Evolutionary conservation across 2,113 vertebrate species (phyloP).

Genomic region (Bufo bufo): DNA sequence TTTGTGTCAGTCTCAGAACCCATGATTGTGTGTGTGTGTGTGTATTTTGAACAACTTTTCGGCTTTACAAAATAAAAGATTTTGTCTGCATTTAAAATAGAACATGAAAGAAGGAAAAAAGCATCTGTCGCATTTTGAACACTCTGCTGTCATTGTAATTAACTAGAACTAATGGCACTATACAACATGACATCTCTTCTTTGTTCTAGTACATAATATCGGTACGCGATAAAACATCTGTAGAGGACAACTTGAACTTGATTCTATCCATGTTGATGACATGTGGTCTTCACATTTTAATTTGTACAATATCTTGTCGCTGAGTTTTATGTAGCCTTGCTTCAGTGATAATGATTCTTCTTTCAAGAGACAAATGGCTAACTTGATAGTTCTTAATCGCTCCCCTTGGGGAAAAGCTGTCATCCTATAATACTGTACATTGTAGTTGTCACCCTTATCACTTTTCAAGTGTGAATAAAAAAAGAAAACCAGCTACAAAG

Average conservation of each 20-base stretch:
- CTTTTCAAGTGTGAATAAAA: slow-evolving; percentile 1
- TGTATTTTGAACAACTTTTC: no score
- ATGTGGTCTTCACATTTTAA: slow-evolving; percentile 20
- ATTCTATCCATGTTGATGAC: slow-evolving; percentile 14
- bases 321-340: slow-evolving; percentile 20
- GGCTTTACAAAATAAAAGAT: no score
- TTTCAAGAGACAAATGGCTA: slow-evolving; percentile 38
- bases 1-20: no score
- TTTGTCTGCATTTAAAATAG: neutral
- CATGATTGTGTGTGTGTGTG: no score
- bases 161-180: neutral
- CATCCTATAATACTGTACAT: slow-evolving; percentile 30
- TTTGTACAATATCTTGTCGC: slow-evolving; percentile 38
- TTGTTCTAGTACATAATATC: slow-evolving; percentile 15
- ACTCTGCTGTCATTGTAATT: neutral
- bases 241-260: slow-evolving; percentile 18
- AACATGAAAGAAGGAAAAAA: neutral
- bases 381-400: slow-evolving; percentile 34
- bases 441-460: slow-evolving; percentile 23
- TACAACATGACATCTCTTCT: slow-evolving; percentile 1
- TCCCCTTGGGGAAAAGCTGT: slow-evolving; percentile 49
- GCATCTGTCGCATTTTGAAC: neutral
- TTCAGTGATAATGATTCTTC: slow-evolving; percentile 43
- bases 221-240: neutral
- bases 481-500: neutral